Base-by-base conservation (phyloP, 2,797 vertebrate genomes). In the Sparidentex hasta region DNA sequence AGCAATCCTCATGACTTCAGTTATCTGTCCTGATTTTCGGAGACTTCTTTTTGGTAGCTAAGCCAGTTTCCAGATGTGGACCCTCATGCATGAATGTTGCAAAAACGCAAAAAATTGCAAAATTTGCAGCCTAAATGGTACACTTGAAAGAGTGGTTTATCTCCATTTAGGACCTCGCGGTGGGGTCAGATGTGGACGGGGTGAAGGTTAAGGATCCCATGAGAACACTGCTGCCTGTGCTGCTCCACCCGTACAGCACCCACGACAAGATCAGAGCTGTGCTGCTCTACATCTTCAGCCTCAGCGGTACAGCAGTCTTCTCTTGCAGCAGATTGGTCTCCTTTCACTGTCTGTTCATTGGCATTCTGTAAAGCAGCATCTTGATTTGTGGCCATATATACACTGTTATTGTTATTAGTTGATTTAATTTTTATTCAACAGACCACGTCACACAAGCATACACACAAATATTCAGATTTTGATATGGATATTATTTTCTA, bases 281-380 rank as follows among this genome's bases (percentile, higher is more conserved):
- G 84, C 94, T 99, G 64, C 96, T 99, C 29, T 99, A 99, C 81
- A 99, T 99, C 88, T 99, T 99, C 91, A 97, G 97, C 89, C 94
- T 97, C 76, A 98, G 94, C 7, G 98, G 98, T 99, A 86, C 23
- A 7, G 2, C 21, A 5, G 2, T 25, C 20, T 38, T 63, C 29
- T 23, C n/a, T 12, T 50, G 4, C 16, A 44, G 17, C 59, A 25
- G 20, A 44, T 48, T 38, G 4, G 2, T 44, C 21, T 62, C 13
- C 3, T 69, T 33, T 50, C 5, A 52, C 50, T 56, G 33, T 61
- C 50, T 23, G 48, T 25, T 56, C 21, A 11, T 48, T 33, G 12
- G 20, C 18, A 13, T 29, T 54, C 62, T 44, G 16, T 43, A n/a
- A 44, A 65, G 20, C 8, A 9, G 18, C 14, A 5, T 54, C 16